Conservation (phyloP, 2,797 vertebrate species). For the Spinus olivaceus region DNA sequence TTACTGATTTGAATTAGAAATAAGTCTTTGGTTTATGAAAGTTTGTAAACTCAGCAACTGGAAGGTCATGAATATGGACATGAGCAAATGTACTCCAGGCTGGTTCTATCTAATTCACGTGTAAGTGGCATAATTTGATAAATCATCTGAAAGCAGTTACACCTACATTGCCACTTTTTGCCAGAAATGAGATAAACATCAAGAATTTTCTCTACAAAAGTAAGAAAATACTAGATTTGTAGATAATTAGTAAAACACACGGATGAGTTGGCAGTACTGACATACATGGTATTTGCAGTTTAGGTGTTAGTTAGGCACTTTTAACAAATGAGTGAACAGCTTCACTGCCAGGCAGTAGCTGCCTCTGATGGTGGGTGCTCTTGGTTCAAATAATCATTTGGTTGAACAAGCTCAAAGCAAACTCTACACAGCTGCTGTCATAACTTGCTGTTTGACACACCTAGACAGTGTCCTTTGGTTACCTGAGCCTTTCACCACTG, state of each 20-base stretch:
- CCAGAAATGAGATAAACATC: neutral
- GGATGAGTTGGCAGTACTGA: neutral
- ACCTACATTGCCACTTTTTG: neutral
- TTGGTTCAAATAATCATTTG: neutral
- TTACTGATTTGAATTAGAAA: neutral
- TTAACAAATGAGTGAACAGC: neutral
- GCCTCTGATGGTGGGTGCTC: neutral
- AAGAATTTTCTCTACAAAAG: neutral
- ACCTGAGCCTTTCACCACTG: neutral
- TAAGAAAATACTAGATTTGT: neutral
- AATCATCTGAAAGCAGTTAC: neutral
- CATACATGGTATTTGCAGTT: neutral
- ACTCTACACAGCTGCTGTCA: neutral
- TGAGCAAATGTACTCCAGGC: neutral
- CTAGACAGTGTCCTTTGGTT: neutral
- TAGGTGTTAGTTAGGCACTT: neutral
- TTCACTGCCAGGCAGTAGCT: neutral
- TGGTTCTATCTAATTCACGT: neutral
- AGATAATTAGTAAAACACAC: neutral
- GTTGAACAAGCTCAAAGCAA: neutral
- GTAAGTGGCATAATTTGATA: neutral
- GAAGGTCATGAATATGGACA: neutral
- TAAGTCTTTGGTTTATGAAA: neutral
- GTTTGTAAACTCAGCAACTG: neutral
- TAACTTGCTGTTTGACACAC: slow-evolving; percentile 32